Evolutionary conservation across 2,888 invertebrate species (phyloP).

Genomic region (Ectemnius continuus): DNA sequence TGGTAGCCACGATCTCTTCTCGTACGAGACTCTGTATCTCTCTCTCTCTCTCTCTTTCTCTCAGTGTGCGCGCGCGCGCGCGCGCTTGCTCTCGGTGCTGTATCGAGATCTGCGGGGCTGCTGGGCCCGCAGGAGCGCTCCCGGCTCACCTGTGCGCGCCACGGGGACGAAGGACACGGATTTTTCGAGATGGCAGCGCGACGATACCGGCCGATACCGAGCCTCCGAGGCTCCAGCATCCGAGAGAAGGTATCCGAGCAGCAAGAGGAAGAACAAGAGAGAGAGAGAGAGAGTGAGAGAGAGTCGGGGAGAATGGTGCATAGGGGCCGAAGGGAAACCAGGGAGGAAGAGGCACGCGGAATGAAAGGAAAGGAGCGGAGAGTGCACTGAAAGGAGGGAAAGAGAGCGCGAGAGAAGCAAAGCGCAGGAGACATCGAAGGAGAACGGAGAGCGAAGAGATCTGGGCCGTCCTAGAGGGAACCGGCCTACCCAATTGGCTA

Average conservation of each 20-base stretch:
- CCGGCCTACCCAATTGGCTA: slow-evolving; percentile 71
- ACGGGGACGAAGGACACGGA: slow-evolving; percentile 57
- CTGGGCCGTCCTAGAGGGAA: slow-evolving; percentile 69
- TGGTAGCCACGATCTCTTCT: slow-evolving; percentile 50
- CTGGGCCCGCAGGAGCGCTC: slow-evolving; percentile 36
- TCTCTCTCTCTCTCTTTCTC: too few relatives aligned
- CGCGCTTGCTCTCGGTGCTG: slow-evolving; percentile 27
- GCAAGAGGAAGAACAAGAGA: neutral
- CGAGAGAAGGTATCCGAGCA: slow-evolving; percentile 6
- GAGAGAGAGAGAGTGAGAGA: slow-evolving; percentile 6
- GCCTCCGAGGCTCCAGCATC: too few relatives aligned
- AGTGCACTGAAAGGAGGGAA: neutral
- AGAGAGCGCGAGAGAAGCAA: neutral
- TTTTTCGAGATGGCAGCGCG: slow-evolving; percentile 56
- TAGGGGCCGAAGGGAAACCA: slow-evolving; percentile 8
- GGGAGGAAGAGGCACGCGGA: neutral
- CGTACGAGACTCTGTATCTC: slow-evolving; percentile 30
- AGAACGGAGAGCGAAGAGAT: slow-evolving; percentile 55
- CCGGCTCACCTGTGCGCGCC: slow-evolving; percentile 43
- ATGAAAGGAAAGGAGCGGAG: neutral
- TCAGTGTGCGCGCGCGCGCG: too few relatives aligned
- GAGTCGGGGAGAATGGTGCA: neutral
- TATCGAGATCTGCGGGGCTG: slow-evolving; percentile 41
- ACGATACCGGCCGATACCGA: slow-evolving; percentile 48
- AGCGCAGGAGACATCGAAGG: slow-evolving; percentile 11